A percentile compares a stretch with the other conserved stretches of the same genome.
These are phyloP conservation scores for Aurelia aurita complex sp. Pacific DNA, from an alignment of 30 jellyfish, hydroid and myxozoan species.

Conservation along the genomic window DNA sequence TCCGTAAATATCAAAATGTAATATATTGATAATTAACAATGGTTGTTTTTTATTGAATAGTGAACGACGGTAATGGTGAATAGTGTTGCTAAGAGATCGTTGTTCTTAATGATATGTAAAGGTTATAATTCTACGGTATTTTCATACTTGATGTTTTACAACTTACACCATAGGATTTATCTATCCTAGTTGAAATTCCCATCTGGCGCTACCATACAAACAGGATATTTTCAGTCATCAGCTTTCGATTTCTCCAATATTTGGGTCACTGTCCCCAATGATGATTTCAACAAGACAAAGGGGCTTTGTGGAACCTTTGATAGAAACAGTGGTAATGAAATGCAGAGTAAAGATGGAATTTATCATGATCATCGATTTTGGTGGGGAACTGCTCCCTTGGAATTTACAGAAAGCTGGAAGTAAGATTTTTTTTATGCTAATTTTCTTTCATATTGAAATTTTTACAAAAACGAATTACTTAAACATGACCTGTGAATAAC, in stretches of 20 bases:
- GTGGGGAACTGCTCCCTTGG: slow-evolving; percentile 37
- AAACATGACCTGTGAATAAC: no score
- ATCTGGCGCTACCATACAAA: background rate
- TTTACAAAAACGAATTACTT: no score
- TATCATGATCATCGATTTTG: background rate
- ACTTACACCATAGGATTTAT: background rate
- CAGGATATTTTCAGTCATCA: background rate
- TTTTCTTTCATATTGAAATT: no score
- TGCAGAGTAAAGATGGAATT: slow-evolving; percentile 53
- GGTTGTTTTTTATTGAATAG: no score
- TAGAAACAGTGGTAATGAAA: slow-evolving; percentile 50
- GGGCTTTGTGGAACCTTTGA: slow-evolving; percentile 96
- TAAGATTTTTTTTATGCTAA: background rate
- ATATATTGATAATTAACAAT: no score
- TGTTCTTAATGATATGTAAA: no score
- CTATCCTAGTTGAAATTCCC: slow-evolving; percentile 23
- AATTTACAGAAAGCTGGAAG: slow-evolving; percentile 89
- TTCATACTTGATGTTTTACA: background rate
- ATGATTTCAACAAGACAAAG: slow-evolving; percentile 66
- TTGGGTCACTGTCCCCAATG: slow-evolving; percentile 70
- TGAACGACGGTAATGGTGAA: no score
- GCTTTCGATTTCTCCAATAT: slow-evolving; percentile 42
- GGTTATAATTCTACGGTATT: background rate
- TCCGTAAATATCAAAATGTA: no score
- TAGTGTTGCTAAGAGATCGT: no score